phyloP scores from a whole-genome alignment of 2,113 vertebrate species.

The Phalacrocorax aristotelis region DNA sequence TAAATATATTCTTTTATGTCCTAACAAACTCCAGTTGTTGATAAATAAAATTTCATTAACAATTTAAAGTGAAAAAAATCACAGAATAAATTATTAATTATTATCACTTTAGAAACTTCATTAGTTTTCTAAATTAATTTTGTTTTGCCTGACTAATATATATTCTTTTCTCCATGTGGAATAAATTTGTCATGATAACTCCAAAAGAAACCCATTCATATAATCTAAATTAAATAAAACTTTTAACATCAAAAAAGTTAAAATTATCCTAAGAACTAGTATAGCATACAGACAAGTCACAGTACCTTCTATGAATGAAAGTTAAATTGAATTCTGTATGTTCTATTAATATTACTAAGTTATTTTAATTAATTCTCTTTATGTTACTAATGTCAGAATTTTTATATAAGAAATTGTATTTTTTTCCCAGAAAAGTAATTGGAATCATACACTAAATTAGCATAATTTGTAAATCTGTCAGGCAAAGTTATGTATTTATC shows the following conservation, averaged over 20 bases:
- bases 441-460: not conserved
- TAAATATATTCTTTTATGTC: not conserved
- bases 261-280: not conserved
- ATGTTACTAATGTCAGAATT: not conserved
- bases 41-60: not conserved
- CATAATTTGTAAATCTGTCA: not conserved
- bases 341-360: not conserved
- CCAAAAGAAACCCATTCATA: not conserved
- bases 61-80: not conserved
- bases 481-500: not conserved
- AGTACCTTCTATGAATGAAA: not conserved
- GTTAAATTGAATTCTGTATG: not conserved
- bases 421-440: not conserved
- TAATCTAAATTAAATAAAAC: not conserved
- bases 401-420: not conserved
- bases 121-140: not conserved
- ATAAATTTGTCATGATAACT: not conserved
- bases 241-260: not conserved
- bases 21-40: not conserved
- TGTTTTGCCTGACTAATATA: not conserved
- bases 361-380: not conserved
- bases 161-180: not conserved
- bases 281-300: not conserved
- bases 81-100: not conserved
- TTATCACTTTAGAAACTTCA: not conserved